These are phyloP conservation scores for Acrocyrtus sp. DNA, from an alignment of 2,888 invertebrate species.

Conservation along the genomic window DNA sequence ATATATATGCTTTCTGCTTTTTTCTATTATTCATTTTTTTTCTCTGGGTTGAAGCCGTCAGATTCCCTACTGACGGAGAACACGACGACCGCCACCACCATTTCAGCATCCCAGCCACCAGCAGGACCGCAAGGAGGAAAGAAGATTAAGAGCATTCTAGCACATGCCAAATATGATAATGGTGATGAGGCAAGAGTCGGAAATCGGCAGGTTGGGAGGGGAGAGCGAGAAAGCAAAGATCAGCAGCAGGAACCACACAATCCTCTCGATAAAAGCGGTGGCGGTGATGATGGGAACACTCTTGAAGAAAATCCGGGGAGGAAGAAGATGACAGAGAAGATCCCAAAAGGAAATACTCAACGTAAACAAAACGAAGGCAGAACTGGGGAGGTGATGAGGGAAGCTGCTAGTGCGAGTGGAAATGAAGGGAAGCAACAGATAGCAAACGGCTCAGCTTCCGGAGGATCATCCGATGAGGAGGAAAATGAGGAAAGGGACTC, in stretches of 20 bases:
- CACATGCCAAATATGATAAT: conserved; percentile 2
- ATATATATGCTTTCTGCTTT: too few species aligned
- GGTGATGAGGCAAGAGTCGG: not conserved
- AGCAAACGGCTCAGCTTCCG: not conserved
- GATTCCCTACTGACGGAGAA: conserved; percentile 3
- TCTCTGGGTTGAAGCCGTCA: conserved; percentile 25
- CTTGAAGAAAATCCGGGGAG: conserved; percentile 25
- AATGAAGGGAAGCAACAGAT: conserved; percentile 36
- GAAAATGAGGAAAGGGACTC: conserved; percentile 38
- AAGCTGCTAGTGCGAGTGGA: too few species aligned
- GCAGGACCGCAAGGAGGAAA: not conserved
- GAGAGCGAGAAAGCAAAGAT: conserved; percentile 11
- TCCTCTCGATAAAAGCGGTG: not conserved
- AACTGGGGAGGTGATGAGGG: too few species aligned
- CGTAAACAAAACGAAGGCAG: conserved; percentile 35
- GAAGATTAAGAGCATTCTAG: conserved; percentile 27
- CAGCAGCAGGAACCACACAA: conserved; percentile 5
- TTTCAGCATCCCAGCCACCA: not conserved
- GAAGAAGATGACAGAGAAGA: conserved; percentile 6
- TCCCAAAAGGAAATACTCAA: conserved; percentile 31
- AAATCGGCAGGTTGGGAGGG: not conserved
- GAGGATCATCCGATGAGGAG: conserved; percentile 24
- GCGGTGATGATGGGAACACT: conserved; percentile 14
- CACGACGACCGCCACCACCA: conserved; percentile 7
- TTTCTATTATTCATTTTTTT: too few species aligned